Base-by-base conservation (phyloP, 2,797 vertebrate genomes). In the Platalea minor region DNA sequence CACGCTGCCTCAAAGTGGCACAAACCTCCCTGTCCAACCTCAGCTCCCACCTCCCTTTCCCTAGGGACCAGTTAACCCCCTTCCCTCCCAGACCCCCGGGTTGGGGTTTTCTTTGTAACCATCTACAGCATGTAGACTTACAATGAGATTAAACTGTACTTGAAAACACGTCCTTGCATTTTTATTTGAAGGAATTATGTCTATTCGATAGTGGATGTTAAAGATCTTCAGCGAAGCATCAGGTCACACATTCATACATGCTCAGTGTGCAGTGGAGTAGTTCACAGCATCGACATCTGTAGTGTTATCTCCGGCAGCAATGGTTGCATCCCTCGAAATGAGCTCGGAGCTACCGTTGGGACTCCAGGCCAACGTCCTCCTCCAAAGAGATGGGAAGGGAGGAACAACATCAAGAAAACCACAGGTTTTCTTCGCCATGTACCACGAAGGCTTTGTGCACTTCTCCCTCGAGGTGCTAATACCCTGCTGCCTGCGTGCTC, bases 261-360 rank as follows among this genome's bases (percentile, higher is more conserved):
- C 89, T 72, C 65, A 23, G 80, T 7, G 61, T 7, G 54, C 54
- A 15, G 70, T 3, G 45, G 31, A 37, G 65, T 5, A 9, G 56
- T 48, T 33, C 45, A 25, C 37, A 33, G 88, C 74, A 9, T 14
- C 8, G 5, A 14, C 29, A 33, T 13, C 65, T 24, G 76, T 48
- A 23, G 60, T 1, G 26, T 41, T 13, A 35, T 7, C 70, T n/a
- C 59, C 4, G 1, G 39, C 75, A 79, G 54, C 75, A 21, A 18
- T 0, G 3, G n/a, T 3, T 31, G 50, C 35, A 24, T 5, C 57
- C 53, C 77, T 31, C 4, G 8, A 7, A 15, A 19, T 0, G 0
- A 53, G 76, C 54, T 37, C 2, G 0, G 78, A 70, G 35, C 65
- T 39, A 18, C 31, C 1, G 2, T 1, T 29, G n/a, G 65, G 67